Conservation (phyloP, 2,888 invertebrate genomes). For the Papilio demoleus region DNA sequence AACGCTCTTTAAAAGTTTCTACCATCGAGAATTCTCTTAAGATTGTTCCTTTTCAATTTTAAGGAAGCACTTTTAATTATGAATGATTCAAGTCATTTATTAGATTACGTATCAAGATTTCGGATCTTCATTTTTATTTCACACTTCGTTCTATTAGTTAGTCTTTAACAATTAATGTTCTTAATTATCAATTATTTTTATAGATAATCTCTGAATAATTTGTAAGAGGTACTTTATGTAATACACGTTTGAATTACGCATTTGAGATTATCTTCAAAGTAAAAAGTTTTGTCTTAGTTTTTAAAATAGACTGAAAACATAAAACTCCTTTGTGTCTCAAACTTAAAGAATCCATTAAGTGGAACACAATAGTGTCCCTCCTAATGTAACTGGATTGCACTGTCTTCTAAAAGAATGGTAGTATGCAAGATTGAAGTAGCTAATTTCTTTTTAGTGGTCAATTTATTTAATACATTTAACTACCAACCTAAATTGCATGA, state of each 20-base stretch:
- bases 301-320: no score
- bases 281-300: no score
- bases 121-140: neutral
- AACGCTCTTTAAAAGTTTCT: conserved; percentile 10
- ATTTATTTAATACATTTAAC: no score
- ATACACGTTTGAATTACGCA: no score
- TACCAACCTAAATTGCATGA: no score
- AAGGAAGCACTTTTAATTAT: conserved; percentile 23
- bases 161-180: neutral
- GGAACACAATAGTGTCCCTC: conserved; percentile 11
- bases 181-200: neutral
- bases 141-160: neutral
- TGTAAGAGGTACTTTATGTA: neutral
- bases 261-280: no score
- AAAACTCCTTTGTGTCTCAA: conserved; percentile 9
- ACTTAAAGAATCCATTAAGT: conserved; percentile 28
- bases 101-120: conserved; percentile 5
- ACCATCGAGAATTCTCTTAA: conserved; percentile 1
- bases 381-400: neutral
- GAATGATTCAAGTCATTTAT: conserved; percentile 15
- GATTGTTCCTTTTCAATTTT: conserved; percentile 21
- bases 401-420: conserved; percentile 9
- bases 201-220: neutral
- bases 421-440: conserved; percentile 3
- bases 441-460: no score